These are phyloP conservation scores for Gallinago undulata DNA, from an alignment of 2,113 vertebrate genomes.

Conservation along the genomic window DNA sequence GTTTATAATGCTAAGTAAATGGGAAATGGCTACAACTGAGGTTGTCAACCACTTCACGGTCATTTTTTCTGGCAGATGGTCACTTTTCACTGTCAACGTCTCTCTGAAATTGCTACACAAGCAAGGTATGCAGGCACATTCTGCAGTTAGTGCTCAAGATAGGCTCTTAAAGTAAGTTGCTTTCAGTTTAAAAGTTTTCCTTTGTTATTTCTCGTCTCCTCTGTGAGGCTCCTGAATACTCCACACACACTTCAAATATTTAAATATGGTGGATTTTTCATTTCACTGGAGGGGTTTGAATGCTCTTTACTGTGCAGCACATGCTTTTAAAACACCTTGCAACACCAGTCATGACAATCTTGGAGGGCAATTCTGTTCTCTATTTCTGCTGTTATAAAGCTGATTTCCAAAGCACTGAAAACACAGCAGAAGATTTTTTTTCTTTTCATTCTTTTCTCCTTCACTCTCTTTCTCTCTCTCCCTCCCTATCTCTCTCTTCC, in stretches of 20 bases:
- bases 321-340: not conserved
- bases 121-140: not conserved
- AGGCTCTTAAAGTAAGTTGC: not conserved
- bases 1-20: slow-evolving; percentile 77
- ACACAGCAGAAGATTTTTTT: not conserved
- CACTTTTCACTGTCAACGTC: slow-evolving; percentile 33
- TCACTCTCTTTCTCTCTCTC: not conserved
- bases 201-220: not conserved
- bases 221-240: not conserved
- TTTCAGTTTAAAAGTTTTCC: not conserved
- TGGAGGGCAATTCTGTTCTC: not conserved
- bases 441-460: not conserved
- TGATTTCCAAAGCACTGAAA: not conserved
- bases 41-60: slow-evolving; percentile 67
- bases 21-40: slow-evolving; percentile 64
- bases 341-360: not conserved
- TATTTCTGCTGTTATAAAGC: not conserved
- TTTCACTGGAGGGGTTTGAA: not conserved
- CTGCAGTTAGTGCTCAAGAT: not conserved
- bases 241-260: not conserved
- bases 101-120: slow-evolving; percentile 19
- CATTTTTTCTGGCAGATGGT: slow-evolving; percentile 63
- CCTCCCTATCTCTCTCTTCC: not conserved
- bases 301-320: not conserved
- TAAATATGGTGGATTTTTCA: not conserved